These are phyloP conservation scores for Rynchops niger DNA, from an alignment of 2,113 vertebrate genomes.

Conservation along the genomic window DNA sequence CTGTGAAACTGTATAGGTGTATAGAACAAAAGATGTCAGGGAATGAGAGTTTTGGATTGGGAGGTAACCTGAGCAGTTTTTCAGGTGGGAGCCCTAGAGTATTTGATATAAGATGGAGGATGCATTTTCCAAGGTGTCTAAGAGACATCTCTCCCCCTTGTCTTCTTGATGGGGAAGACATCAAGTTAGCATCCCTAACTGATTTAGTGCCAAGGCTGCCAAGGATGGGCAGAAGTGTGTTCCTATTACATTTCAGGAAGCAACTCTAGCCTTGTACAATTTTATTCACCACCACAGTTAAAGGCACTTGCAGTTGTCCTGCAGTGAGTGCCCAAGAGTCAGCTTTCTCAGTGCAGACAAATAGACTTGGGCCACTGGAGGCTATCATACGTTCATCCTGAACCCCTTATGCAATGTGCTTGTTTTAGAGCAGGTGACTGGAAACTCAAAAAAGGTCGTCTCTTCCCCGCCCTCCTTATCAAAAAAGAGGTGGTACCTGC, in stretches of 20 bases:
- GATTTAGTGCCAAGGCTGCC: neutral
- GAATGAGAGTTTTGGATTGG: neutral
- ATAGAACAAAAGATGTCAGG: neutral
- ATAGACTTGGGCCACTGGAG: neutral
- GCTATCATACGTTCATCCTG: neutral
- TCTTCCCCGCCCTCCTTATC: neutral
- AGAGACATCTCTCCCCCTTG: neutral
- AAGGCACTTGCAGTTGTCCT: neutral
- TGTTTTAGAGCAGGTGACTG: neutral
- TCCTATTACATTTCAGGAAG: neutral
- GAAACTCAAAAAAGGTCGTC: neutral
- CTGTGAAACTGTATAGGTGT: neutral
- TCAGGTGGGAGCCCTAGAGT: neutral
- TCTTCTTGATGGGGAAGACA: neutral
- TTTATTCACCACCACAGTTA: neutral
- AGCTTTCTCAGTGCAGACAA: neutral
- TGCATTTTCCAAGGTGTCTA: neutral
- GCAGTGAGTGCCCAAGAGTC: neutral
- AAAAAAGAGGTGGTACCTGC: neutral
- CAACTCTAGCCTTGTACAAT: neutral
- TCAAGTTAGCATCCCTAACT: neutral
- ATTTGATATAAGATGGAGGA: neutral
- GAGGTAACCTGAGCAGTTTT: neutral
- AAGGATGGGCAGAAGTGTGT: neutral
- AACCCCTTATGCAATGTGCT: neutral